phyloP scores from a whole-genome alignment of 2,113 vertebrate species.

The Myotis brandtii region DNA sequence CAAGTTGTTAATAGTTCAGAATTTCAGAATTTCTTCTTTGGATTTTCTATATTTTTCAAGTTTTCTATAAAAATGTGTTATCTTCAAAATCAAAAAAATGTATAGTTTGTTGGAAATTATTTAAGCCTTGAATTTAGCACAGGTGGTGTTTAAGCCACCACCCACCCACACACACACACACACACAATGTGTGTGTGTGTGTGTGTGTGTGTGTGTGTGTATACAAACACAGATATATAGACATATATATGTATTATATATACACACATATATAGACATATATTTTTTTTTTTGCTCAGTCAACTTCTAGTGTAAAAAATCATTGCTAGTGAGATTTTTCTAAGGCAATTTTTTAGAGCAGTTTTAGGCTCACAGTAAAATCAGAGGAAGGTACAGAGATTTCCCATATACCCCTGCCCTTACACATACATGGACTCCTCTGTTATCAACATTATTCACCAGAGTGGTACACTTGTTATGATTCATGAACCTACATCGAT shows the following conservation, averaged over 20 bases:
- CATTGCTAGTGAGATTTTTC: not conserved
- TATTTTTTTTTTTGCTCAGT: not conserved
- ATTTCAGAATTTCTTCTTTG: slow-evolving; percentile 1
- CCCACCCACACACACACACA: no score
- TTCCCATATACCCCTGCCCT: not conserved
- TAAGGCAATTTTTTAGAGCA: not conserved
- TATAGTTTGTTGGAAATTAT: not conserved
- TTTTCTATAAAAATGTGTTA: not conserved
- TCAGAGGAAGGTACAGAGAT: not conserved
- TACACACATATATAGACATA: not conserved
- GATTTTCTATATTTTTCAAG: slow-evolving; percentile 25
- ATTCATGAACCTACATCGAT: not conserved
- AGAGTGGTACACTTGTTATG: not conserved
- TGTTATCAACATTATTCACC: not conserved
- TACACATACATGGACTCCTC: no score
- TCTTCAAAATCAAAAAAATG: not conserved
- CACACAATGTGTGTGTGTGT: no score
- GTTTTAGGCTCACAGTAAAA: not conserved
- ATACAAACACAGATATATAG: no score
- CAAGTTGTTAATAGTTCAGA: not conserved
- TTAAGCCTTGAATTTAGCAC: not conserved
- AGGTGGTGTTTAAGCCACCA: not conserved
- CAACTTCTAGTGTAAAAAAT: not conserved
- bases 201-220: no score
- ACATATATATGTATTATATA: not conserved